These are phyloP conservation scores for Lepidurus packardi DNA, from an alignment of 1,140 invertebrate genomes.

Conservation along the genomic window DNA sequence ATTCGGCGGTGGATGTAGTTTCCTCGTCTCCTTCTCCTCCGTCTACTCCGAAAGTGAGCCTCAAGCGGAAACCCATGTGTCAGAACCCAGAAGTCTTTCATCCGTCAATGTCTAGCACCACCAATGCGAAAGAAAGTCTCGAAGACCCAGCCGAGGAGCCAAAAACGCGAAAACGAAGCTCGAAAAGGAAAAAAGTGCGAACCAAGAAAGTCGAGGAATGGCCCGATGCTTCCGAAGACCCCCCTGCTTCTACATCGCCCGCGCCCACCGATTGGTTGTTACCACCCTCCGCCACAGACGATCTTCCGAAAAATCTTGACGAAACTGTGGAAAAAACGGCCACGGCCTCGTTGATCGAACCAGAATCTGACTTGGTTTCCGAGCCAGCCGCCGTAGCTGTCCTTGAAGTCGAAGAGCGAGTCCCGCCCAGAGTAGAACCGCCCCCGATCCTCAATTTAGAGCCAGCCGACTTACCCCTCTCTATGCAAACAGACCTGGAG, in stretches of 20 bases:
- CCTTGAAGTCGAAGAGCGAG: neutral
- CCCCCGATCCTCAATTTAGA: neutral
- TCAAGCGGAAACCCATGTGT: neutral
- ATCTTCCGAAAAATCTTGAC: neutral
- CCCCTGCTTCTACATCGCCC: neutral
- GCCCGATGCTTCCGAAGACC: neutral
- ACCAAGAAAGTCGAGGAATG: neutral
- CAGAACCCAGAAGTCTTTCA: neutral
- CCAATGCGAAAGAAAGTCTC: neutral
- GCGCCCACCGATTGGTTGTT: neutral
- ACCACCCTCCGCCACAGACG: neutral
- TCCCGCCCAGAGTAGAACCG: neutral
- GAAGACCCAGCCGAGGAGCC: neutral
- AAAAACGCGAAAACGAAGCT: neutral
- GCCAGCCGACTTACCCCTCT: neutral
- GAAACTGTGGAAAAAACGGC: neutral
- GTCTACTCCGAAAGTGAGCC: neutral
- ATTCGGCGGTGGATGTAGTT: neutral
- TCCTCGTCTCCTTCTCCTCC: slow-evolving; percentile 1
- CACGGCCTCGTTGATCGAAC: neutral
- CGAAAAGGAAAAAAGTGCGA: neutral
- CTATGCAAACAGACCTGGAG: slow-evolving; percentile 11
- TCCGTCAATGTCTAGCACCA: neutral
- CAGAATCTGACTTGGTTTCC: neutral
- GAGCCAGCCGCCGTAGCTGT: neutral